Base-by-base conservation (phyloP, 2,113 vertebrate genomes). In the Trachemys scripta region DNA sequence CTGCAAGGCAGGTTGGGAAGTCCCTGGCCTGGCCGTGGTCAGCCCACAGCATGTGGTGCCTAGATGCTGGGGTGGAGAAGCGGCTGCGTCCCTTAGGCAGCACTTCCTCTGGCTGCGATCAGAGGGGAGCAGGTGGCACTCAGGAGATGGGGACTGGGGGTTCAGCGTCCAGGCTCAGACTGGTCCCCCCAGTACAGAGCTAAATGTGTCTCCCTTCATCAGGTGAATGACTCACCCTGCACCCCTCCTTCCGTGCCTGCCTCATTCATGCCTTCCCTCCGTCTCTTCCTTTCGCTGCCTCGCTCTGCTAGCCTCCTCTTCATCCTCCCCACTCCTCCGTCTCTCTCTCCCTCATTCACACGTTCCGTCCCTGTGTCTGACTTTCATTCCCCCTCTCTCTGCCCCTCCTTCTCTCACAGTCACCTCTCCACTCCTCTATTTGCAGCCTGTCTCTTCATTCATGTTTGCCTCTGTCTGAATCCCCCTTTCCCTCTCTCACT, bases 51-150 rank as follows among this genome's bases (percentile, higher is more conserved):
- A 2, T 20, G 35, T 10, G 19, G 14, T 72, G n/a, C 13, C n/a
- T 38, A 0, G 8, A 3, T 10, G 19, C 2, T 10, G 35, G 17
- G n/a, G 8, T 4, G 9, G n/a, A 9, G 65, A 72, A 10, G 4
- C 1, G 2, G 35, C 17, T 38, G n/a, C 19, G 2, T 38, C 65
- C n/a, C n/a, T 38, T n/a, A 19, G 6, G n/a, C 65, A 72, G 65
- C n/a, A 22, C 65, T 38, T 72, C n/a, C n/a, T 69, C 8, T 10
- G 19, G 65, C 4, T 20, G 19, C 11, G 19, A 72, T n/a, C 65
- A 72, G 65, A 72, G 17, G 2, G 16, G 65, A 72, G 17, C 35
- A 72, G n/a, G 65, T 8, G 4, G 19, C 9, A 38, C 19, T 3
- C 35, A 72, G 35, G 65, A 72, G n/a, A 20, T 1, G 4, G n/a